Evolutionary conservation across 2,797 vertebrate genomes (phyloP).

Genomic region (Coranthus polyacanthus): DNA sequence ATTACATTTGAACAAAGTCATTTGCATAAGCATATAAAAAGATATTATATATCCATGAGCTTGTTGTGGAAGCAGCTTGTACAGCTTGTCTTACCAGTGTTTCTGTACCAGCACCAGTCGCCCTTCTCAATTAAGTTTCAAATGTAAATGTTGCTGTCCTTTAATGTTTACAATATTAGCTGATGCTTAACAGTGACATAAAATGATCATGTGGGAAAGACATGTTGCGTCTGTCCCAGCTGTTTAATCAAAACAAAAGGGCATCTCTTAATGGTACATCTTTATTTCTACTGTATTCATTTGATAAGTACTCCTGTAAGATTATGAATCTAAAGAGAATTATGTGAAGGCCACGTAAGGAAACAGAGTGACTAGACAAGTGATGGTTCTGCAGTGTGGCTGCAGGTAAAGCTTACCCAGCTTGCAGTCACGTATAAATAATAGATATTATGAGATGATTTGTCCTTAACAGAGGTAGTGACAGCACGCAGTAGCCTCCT

Average conservation of each 20-base stretch:
- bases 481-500: slow-evolving; percentile 10
- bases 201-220: neutral
- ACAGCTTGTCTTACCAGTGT: slow-evolving; percentile 20
- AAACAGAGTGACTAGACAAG: slow-evolving; percentile 4
- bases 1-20: slow-evolving; percentile 1
- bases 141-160: neutral
- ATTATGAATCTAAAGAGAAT: neutral
- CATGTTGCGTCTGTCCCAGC: neutral
- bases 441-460: slow-evolving; percentile 41
- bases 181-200: neutral
- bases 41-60: neutral
- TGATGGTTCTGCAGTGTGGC: slow-evolving; percentile 23
- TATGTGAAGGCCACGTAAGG: slow-evolving; percentile 7
- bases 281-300: neutral
- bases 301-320: too few relatives aligned
- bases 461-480: slow-evolving; percentile 30
- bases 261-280: neutral
- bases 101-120: neutral
- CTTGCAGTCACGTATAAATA: slow-evolving; percentile 46
- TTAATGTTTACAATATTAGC: neutral
- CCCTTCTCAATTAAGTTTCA: neutral
- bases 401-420: slow-evolving; percentile 25
- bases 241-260: slow-evolving; percentile 6
- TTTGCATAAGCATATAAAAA: slow-evolving; percentile 3
- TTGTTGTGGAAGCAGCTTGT: slow-evolving; percentile 16